phyloP scores from a whole-genome alignment of 2,797 vertebrate genomes.

The Rhinella marina region DNA sequence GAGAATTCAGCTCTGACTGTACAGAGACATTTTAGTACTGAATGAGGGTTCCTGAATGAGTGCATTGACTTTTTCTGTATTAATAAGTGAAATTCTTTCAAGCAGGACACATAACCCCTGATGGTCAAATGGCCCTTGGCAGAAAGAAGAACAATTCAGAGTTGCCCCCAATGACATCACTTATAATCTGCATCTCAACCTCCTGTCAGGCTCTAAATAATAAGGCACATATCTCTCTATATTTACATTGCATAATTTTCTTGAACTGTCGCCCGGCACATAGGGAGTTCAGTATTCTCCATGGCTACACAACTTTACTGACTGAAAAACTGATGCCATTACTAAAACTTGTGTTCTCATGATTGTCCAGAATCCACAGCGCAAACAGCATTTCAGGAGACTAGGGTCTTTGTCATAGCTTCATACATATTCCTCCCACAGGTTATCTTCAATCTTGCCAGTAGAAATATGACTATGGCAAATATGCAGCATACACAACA shows the following conservation, averaged over 20 bases:
- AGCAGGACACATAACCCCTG: slow-evolving; percentile 24
- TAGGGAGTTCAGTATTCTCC: slow-evolving; percentile 26
- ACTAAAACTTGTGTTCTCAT: slow-evolving; percentile 30
- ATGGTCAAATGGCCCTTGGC: slow-evolving; percentile 10
- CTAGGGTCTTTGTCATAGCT: neutral
- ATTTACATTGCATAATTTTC: slow-evolving; percentile 45
- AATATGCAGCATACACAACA: neutral
- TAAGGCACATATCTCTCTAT: slow-evolving; percentile 35
- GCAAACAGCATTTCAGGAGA: slow-evolving; percentile 5
- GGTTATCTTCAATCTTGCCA: neutral
- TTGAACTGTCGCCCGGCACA: slow-evolving; percentile 20
- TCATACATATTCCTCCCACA: neutral
- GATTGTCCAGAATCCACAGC: slow-evolving; percentile 4
- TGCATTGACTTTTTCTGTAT: slow-evolving; percentile 34
- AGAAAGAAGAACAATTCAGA: slow-evolving; percentile 37
- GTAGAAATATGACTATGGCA: neutral
- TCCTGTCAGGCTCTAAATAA: slow-evolving; percentile 5
- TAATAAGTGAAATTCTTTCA: slow-evolving; percentile 39
- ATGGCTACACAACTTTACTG: slow-evolving; percentile 20
- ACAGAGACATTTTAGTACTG: slow-evolving; percentile 1
- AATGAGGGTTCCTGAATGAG: slow-evolving; percentile 22
- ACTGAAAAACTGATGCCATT: slow-evolving; percentile 27
- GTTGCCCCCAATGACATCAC: slow-evolving; percentile 25
- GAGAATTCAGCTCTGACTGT: neutral
- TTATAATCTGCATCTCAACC: slow-evolving; percentile 4